phyloP scores from a whole-genome alignment of 2,113 vertebrate genomes.

The Steatornis caripensis region DNA sequence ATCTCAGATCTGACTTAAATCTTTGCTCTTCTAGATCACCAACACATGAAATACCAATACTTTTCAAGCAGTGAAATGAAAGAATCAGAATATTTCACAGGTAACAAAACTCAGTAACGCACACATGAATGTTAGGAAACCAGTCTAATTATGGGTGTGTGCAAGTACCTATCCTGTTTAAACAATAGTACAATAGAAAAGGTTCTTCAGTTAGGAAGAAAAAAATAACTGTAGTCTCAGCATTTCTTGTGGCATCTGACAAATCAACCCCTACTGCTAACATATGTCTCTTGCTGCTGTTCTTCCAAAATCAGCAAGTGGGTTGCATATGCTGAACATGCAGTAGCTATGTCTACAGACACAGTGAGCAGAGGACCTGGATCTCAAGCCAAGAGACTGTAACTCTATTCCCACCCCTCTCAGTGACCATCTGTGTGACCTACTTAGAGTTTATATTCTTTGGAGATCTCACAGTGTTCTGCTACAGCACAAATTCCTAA shows the following conservation, averaged over 20 bases:
- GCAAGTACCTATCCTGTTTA: background rate
- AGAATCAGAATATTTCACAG: background rate
- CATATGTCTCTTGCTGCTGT: conserved; percentile 19
- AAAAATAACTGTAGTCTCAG: background rate
- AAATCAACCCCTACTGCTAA: conserved; percentile 18
- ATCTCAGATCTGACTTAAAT: background rate
- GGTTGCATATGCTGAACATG: conserved; percentile 13
- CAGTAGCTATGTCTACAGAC: background rate
- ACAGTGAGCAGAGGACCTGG: background rate
- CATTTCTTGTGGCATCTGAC: background rate
- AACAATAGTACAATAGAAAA: background rate
- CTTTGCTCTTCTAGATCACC: background rate
- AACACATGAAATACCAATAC: background rate
- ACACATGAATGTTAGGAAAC: background rate
- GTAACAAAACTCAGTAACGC: background rate
- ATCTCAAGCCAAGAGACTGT: background rate
- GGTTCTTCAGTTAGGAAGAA: background rate
- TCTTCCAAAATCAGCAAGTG: conserved; percentile 1
- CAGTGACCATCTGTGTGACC: conserved; percentile 20
- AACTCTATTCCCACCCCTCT: background rate
- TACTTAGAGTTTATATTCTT: background rate
- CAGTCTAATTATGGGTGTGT: background rate
- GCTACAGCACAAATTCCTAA: background rate
- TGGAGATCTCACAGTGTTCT: background rate
- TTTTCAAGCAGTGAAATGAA: background rate